phyloP scores from a whole-genome alignment of 2,888 invertebrate genomes.

The Melieria omissa region DNA sequence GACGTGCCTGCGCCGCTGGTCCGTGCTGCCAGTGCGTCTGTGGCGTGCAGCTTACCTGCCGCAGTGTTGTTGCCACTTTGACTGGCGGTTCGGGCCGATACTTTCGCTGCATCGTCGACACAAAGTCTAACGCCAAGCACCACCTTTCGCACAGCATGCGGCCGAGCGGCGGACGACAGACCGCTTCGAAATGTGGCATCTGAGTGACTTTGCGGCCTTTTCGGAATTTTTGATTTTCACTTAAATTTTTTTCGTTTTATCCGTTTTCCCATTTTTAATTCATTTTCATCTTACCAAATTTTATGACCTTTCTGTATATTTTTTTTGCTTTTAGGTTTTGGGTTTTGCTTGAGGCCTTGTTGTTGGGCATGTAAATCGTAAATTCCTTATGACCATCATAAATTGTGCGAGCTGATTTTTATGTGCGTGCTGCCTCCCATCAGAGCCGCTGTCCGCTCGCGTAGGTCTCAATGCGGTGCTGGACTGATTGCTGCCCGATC shows the following conservation, averaged over 20 bases:
- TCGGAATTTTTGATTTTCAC: too few species aligned
- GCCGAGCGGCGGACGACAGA: not conserved
- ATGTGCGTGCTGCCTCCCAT: not conserved
- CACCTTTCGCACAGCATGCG: constrained; percentile 54
- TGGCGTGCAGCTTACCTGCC: constrained; percentile 38
- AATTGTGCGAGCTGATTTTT: constrained; percentile 45
- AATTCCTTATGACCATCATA: constrained; percentile 63
- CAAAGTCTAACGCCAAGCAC: constrained; percentile 31
- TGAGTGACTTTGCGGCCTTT: too few species aligned
- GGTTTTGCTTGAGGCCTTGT: too few species aligned
- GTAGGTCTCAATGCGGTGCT: not conserved
- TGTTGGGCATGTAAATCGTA: constrained; percentile 48
- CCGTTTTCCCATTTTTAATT: too few species aligned
- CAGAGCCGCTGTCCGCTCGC: not conserved
- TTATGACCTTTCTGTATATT: too few species aligned
- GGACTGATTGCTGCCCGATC: too few species aligned
- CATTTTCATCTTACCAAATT: too few species aligned
- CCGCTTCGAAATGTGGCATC: too few species aligned
- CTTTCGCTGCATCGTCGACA: constrained; percentile 16
- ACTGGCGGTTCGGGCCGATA: not conserved
- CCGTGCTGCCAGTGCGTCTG: constrained; percentile 39
- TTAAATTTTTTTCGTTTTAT: too few species aligned
- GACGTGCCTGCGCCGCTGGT: constrained; percentile 15
- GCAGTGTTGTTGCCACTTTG: not conserved
- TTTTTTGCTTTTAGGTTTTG: too few species aligned